Evolutionary conservation across 92 coral and sea anemone species (phyloP).

Genomic region (Porites divaricata): DNA sequence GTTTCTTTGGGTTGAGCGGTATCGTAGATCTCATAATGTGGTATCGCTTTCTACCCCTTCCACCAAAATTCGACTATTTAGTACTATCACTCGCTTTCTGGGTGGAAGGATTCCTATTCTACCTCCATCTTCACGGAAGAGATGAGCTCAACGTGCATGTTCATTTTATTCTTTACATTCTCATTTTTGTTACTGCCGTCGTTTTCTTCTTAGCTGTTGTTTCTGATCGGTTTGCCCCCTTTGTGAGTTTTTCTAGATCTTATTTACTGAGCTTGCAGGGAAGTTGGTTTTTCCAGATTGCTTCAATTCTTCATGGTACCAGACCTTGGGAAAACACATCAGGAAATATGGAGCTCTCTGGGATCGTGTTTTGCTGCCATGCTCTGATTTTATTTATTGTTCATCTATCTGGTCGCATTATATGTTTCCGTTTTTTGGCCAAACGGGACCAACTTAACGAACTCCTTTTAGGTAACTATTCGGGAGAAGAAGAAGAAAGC

Average conservation of each 20-base stretch:
- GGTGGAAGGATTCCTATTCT: constrained; percentile 62
- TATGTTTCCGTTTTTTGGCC: neutral
- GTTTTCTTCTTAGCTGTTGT: constrained; percentile 41
- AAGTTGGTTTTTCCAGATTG: constrained; percentile 60
- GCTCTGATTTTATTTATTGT: constrained; percentile 15
- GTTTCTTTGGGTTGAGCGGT: constrained; percentile 61
- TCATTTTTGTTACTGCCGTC: constrained; percentile 42
- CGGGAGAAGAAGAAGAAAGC: constrained; percentile 4
- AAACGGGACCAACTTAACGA: neutral
- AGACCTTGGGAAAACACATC: constrained; percentile 30
- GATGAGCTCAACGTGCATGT: constrained; percentile 41
- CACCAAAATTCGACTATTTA: constrained; percentile 47
- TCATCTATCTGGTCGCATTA: constrained; percentile 8
- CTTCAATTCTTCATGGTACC: constrained; percentile 45
- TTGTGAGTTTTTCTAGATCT: constrained; percentile 25
- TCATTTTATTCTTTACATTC: constrained; percentile 46
- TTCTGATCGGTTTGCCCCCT: constrained; percentile 27
- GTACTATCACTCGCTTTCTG: constrained; percentile 42
- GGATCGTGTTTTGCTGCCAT: constrained; percentile 54
- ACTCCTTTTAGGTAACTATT: neutral
- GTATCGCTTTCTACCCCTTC: constrained; percentile 40
- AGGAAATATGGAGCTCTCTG: constrained; percentile 39
- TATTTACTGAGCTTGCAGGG: constrained; percentile 51
- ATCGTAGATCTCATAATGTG: constrained; percentile 52
- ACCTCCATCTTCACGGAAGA: constrained; percentile 57